Conservation (phyloP, 1,140 invertebrate species). For the fruit fly (Drosophila melanogaster) region Release_6_plus_ISO1_MT NC_004354.4:9475501-9476000, state of each 20-base stretch:
- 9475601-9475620: slow-evolving; percentile 62
- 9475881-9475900: slow-evolving; percentile 27
- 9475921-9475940: slow-evolving; percentile 43
- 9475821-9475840: slow-evolving; percentile 41
- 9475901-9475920: slow-evolving; percentile 11
- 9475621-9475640: slow-evolving; percentile 61
- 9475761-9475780: slow-evolving; percentile 32
- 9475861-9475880: slow-evolving; percentile 34
- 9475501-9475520: not conserved
- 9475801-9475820: slow-evolving; percentile 45
- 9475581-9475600: slow-evolving; percentile 41
- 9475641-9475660: slow-evolving; percentile 75
- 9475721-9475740: slow-evolving; percentile 47
- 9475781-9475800: slow-evolving; percentile 45
- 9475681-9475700: slow-evolving; percentile 9
- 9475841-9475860: slow-evolving; percentile 31
- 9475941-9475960: slow-evolving; percentile 3
- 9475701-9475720: slow-evolving; percentile 10
- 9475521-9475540: not conserved
- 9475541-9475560: not conserved
- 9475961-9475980: not conserved
- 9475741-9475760: slow-evolving; percentile 24
- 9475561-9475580: slow-evolving; percentile 7
- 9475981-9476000: not conserved
- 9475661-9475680: slow-evolving; percentile 66